A percentile compares a stretch with the other conserved stretches of the same genome.
Evolutionary conservation across 2,797 vertebrate species (phyloP).

Genomic region (Thripadectes ignobilis): DNA sequence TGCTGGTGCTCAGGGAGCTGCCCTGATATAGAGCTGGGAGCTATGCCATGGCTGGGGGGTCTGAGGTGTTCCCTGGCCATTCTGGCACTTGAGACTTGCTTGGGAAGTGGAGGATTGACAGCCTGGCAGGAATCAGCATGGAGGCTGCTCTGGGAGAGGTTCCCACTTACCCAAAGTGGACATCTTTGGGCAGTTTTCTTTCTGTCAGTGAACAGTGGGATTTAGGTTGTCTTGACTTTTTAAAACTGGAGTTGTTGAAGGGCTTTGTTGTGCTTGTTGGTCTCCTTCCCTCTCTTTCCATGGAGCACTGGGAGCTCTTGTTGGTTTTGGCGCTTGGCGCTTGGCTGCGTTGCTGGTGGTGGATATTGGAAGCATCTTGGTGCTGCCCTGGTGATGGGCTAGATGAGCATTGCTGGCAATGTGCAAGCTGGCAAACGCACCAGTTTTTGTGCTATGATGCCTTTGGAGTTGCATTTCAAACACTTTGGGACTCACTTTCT

Average conservation of each 20-base stretch:
- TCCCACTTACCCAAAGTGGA: not conserved
- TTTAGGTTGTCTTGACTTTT: not conserved
- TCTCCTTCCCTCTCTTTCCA: slow-evolving; percentile 5
- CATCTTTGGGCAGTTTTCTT: not conserved
- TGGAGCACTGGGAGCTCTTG: not conserved
- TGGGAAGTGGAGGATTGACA: not conserved
- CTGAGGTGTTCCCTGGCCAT: not conserved
- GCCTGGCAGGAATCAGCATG: not conserved
- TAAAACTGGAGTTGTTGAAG: not conserved
- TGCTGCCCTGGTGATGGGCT: slow-evolving; percentile 30
- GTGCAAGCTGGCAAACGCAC: not conserved
- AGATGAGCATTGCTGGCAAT: not conserved
- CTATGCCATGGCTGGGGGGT: rapidly evolving
- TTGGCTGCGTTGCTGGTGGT: slow-evolving; percentile 23
- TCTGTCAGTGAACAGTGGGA: not conserved
- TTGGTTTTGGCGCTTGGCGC: slow-evolving; percentile 43
- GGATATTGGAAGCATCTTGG: slow-evolving; percentile 35
- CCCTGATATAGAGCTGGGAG: not conserved
- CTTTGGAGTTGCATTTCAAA: slow-evolving; percentile 30
- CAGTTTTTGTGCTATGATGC: not conserved
- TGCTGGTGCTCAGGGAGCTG: not conserved
- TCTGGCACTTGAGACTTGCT: not conserved
- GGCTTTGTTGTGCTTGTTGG: slow-evolving; percentile 12
- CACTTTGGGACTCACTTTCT: not conserved
- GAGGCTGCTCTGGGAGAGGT: not conserved